Evolutionary conservation across 2,113 vertebrate genomes (phyloP), one percentile per base, ranked within the genome.

Genomic region (Brienomyrus longianalis): DNA sequence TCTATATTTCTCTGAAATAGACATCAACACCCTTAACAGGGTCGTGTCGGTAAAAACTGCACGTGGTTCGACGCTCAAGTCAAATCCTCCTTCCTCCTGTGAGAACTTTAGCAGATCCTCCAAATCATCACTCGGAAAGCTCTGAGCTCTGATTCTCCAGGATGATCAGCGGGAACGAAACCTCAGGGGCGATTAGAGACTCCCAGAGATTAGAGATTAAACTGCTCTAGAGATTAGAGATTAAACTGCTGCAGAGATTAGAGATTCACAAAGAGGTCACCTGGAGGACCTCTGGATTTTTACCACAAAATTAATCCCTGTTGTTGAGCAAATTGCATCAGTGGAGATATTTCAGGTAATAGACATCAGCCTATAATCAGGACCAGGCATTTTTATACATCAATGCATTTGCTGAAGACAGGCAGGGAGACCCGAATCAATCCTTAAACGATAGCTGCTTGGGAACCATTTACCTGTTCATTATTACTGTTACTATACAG

Each of bases 301-400:
- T 91, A 92, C 88, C 91, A 87, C 87, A 90, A 94, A 93, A 95
- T 94, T 93, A 94, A 95, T 95, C 93, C 93, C 91, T 94, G 94
- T 93, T 94, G 94, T 93, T 94, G 94, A 93, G 93, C 92, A 93
- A 90, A 52, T 90, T 91, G 89, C 94, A 92, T 94, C 88, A 80
- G 92, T 89, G 35, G 23, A 83, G 91, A 91, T 93, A 93, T 93
- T 92, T 93, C 92, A 93, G 93, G 91, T 92, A 93, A 93, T 88
- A 74, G 90, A 90, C 52, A 86, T 27, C 80, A 87, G 90, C 87
- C 88, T 86, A 89, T 92, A 93, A 94, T 94, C 92, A 91, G 10
- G 13, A 17, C 23, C 31, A 15, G 11, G 70, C 5, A 13, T 77
- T 35, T 31, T 39, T 77, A 4, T 74, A 74, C 66, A 35, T 74